Evolutionary conservation across 2,888 invertebrate genomes (phyloP).

Genomic region (Diloba caeruleocephala): DNA sequence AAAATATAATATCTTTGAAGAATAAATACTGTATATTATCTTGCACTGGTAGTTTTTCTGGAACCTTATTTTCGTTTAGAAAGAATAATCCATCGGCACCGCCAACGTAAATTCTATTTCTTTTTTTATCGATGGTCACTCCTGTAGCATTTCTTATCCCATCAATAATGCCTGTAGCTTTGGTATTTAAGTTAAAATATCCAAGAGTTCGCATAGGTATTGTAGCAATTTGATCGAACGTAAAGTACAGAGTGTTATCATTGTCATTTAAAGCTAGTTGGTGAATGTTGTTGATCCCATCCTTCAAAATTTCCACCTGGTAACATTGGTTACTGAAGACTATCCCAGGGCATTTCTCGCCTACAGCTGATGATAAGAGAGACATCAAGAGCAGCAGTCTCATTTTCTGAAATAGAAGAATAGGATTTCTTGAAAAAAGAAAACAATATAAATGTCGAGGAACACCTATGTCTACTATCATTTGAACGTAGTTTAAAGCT

Average conservation of each 20-base stretch:
- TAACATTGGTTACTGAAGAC: conserved; percentile 73
- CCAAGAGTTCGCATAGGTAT: conserved; percentile 65
- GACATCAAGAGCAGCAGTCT: conserved; percentile 52
- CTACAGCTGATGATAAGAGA: conserved; percentile 51
- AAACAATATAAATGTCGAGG: too few relatives aligned
- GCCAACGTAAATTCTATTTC: conserved; percentile 75
- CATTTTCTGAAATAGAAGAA: conserved; percentile 51
- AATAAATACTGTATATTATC: conserved; percentile 73
- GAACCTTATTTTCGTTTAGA: conserved; percentile 68
- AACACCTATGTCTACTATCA: too few relatives aligned
- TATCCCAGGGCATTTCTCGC: conserved; percentile 72
- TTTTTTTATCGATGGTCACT: conserved; percentile 71
- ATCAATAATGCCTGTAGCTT: conserved; percentile 66
- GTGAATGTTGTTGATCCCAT: conserved; percentile 75
- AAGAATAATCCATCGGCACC: conserved; percentile 75
- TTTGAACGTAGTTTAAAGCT: too few relatives aligned
- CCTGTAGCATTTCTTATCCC: conserved; percentile 79
- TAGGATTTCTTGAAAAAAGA: too few relatives aligned
- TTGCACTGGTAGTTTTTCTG: conserved; percentile 71
- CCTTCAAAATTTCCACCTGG: conserved; percentile 73
- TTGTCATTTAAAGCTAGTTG: conserved; percentile 70
- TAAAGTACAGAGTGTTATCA: conserved; percentile 78
- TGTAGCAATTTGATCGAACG: conserved; percentile 70
- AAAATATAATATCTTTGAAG: conserved; percentile 74
- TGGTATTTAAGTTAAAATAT: conserved; percentile 67